These are phyloP conservation scores for Ostrea edulis DNA, from an alignment of 1,140 invertebrate genomes.

Conservation along the genomic window DNA sequence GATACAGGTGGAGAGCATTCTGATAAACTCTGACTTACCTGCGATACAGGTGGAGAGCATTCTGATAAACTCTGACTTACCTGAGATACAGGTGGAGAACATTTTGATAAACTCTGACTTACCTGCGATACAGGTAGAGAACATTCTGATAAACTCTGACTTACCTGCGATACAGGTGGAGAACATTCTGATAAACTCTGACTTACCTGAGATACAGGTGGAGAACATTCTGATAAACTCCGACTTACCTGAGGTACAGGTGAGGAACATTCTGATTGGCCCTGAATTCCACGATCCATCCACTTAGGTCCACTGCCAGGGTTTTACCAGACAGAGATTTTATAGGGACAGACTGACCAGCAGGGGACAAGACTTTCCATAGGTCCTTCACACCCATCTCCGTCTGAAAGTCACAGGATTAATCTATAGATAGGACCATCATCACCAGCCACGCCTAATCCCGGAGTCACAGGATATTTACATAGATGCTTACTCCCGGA, in stretches of 20 bases:
- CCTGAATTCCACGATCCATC: constrained; percentile 47
- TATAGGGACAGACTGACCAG: not conserved
- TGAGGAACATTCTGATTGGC: not conserved
- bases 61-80: not conserved
- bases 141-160: not conserved
- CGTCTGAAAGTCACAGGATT: not conserved
- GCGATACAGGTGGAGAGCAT: not conserved
- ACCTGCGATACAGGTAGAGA: not conserved
- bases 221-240: not conserved
- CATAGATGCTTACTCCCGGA: too few relatives aligned
- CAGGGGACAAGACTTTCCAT: constrained; percentile 9
- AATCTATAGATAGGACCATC: too few relatives aligned
- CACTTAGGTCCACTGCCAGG: constrained; percentile 51
- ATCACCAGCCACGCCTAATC: too few relatives aligned
- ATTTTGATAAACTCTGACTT: not conserved
- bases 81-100: not conserved
- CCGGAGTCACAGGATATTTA: too few relatives aligned
- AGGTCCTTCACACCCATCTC: constrained; percentile 41
- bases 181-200: not conserved
- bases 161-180: not conserved
- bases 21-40: not conserved
- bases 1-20: not conserved
- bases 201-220: not conserved
- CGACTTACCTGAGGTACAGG: not conserved
- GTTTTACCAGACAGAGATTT: constrained; percentile 38